Conservation (phyloP, 2,888 invertebrate genomes). For the Pristionchus maxplancki region DNA sequence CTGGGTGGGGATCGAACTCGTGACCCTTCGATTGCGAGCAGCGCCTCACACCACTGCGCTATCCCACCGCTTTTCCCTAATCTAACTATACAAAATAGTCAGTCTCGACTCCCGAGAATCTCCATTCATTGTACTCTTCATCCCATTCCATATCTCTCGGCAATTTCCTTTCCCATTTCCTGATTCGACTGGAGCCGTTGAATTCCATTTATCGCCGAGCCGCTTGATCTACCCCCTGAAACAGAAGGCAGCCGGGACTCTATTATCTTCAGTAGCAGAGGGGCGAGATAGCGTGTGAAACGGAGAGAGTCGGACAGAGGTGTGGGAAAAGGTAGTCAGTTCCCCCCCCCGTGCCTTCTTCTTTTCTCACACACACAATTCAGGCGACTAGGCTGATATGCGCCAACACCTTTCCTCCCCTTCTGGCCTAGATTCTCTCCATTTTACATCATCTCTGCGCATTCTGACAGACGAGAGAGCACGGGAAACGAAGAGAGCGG, state of each 20-base stretch:
- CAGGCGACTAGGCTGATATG: background rate
- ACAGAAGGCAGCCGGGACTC: background rate
- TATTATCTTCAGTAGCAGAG: background rate
- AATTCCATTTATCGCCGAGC: background rate
- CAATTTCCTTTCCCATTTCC: background rate
- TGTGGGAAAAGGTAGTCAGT: slow-evolving; percentile 16
- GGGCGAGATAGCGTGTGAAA: background rate
- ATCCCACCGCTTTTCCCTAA: no score
- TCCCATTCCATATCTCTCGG: background rate
- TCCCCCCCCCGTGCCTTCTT: background rate
- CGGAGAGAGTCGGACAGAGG: background rate
- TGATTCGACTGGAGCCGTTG: background rate
- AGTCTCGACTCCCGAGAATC: no score
- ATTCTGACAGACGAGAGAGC: background rate
- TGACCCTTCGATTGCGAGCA: no score
- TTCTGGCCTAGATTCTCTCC: background rate
- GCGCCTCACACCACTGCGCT: no score
- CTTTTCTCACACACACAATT: background rate
- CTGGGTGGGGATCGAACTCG: no score
- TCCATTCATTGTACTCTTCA: background rate
- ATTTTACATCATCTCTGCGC: background rate
- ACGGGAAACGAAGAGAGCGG: background rate
- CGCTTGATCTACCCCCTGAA: background rate
- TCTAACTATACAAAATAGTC: no score
- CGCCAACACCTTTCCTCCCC: background rate